A percentile compares a stretch with the other conserved stretches of the same genome.
Conservation (phyloP, 2,888 invertebrate genomes). For the Ornithoptera alexandrae region DNA sequence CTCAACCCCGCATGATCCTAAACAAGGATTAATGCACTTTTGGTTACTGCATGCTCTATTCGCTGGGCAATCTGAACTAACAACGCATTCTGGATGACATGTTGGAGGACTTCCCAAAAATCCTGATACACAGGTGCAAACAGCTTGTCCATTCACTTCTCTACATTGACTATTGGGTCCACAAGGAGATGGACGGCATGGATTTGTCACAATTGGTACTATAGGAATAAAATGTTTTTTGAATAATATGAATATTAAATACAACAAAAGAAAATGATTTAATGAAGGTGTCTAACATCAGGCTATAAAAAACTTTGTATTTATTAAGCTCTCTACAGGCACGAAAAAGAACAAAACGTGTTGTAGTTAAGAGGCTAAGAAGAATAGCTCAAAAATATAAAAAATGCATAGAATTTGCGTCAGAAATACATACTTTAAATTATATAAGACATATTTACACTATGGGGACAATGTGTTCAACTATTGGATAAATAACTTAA, state of each 20-base stretch:
- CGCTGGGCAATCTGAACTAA: constrained; percentile 86
- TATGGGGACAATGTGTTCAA: too few relatives aligned
- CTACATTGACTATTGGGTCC: constrained; percentile 87
- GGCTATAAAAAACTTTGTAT: too few relatives aligned
- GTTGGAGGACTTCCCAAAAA: constrained; percentile 86
- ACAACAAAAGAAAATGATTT: too few relatives aligned
- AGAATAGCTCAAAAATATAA: neutral
- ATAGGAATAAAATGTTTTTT: constrained; percentile 34
- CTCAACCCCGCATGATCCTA: constrained; percentile 86
- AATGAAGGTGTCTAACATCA: too few relatives aligned
- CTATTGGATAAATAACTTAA: too few relatives aligned
- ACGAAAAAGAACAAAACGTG: too few relatives aligned
- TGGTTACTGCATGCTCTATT: constrained; percentile 87
- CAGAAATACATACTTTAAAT: too few relatives aligned
- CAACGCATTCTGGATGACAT: constrained; percentile 88
- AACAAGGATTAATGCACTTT: constrained; percentile 87
- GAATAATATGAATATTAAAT: neutral
- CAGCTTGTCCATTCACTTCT: constrained; percentile 83
- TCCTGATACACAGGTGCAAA: constrained; percentile 86
- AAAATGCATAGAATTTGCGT: too few relatives aligned
- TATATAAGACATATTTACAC: too few relatives aligned
- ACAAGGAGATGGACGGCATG: constrained; percentile 87
- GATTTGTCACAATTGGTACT: constrained; percentile 74
- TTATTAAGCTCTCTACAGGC: too few relatives aligned
- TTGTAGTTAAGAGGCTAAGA: neutral